Base-by-base conservation (phyloP, 2,113 vertebrate genomes). In the Ochotona curzoniae region DNA sequence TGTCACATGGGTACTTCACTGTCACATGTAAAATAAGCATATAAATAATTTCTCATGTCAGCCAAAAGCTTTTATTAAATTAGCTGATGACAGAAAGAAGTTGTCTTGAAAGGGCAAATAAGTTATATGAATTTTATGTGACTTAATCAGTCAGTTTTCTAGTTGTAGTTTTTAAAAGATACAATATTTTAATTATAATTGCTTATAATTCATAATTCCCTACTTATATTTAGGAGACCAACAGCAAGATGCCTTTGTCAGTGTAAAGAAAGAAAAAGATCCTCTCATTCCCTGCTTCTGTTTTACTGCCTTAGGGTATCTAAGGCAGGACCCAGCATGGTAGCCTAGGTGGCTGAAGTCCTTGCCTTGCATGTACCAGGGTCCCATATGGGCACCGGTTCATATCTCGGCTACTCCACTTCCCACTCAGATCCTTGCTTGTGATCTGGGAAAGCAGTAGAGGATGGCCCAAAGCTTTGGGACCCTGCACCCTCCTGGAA, bases 11-110 rank as follows among this genome's bases (percentile, higher is more conserved):
- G 67, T 87, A 91, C 81, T 95, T 92, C 89, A 97, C 84, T 92
- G 74, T 81, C 93, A 94, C 78, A 79, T 94, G 83, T 57, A 63
- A 93, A 66, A 13, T 87, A 90, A 89, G 93, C 94, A 89, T 70
- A 23, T 78, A 97, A 97, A 93, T 81, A 91, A 90, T 89, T 82
- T 92, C 80, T 96, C 96, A 97, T 96, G 82, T 89, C 93, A 92
- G 47, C 23, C 69, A 89, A 97, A 96, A 82, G 32, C 91, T 97
- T 94, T 94, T 84, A 90, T 95, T 88, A 94, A 83, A 92, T 93
- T 95, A 95, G 79, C 47, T 85, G 57, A 88, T 90, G 91, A 93
- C 91, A 96, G 66, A n/a, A 94, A 87, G 74, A 93, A 87, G 73
- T 94, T 96, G 95, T 96, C 82, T 83, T 91, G 87, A 96, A 96